Evolutionary conservation across 1,140 invertebrate species (phyloP).

Genomic region (Armadillidium nasatum): DNA sequence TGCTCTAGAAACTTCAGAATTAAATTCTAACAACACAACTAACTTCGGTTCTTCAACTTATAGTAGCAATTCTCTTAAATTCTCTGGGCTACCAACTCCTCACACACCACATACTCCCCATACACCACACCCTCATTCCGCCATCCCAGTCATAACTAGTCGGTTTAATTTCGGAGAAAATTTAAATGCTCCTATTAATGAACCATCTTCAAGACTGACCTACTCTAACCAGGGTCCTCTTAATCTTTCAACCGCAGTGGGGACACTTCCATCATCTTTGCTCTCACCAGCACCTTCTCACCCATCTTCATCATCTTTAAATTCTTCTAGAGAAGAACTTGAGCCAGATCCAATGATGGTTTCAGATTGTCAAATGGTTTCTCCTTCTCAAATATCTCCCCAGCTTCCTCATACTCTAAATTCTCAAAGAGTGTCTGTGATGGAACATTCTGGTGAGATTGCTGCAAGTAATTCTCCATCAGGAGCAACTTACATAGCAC

Average conservation of each 20-base stretch:
- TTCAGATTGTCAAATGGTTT: slow-evolving; percentile 27
- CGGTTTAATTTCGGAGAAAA: slow-evolving; percentile 42
- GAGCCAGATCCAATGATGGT: slow-evolving; percentile 36
- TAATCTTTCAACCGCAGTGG: slow-evolving; percentile 35
- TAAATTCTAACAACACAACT: slow-evolving; percentile 30
- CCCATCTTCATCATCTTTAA: slow-evolving; percentile 49
- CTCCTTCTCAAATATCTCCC: slow-evolving; percentile 23
- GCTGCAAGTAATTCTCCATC: slow-evolving; percentile 32
- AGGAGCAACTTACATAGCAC: slow-evolving; percentile 31
- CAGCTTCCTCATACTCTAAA: slow-evolving; percentile 32
- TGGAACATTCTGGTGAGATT: background rate
- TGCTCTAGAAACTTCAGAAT: slow-evolving; percentile 32
- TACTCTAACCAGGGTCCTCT: slow-evolving; percentile 28
- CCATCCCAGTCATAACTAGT: slow-evolving; percentile 43
- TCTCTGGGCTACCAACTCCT: slow-evolving; percentile 41
- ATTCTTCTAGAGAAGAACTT: slow-evolving; percentile 45
- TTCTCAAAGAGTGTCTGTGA: slow-evolving; percentile 13
- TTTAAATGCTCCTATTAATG: slow-evolving; percentile 17
- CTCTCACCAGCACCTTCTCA: slow-evolving; percentile 48
- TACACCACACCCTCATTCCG: slow-evolving; percentile 40
- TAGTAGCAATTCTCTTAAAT: slow-evolving; percentile 36
- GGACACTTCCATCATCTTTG: slow-evolving; percentile 45
- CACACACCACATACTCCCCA: slow-evolving; percentile 40
- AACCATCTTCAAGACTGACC: slow-evolving; percentile 11
- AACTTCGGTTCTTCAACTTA: slow-evolving; percentile 30